Conservation (phyloP, 2,888 invertebrate genomes). For the Liodrosophila aerea region DNA sequence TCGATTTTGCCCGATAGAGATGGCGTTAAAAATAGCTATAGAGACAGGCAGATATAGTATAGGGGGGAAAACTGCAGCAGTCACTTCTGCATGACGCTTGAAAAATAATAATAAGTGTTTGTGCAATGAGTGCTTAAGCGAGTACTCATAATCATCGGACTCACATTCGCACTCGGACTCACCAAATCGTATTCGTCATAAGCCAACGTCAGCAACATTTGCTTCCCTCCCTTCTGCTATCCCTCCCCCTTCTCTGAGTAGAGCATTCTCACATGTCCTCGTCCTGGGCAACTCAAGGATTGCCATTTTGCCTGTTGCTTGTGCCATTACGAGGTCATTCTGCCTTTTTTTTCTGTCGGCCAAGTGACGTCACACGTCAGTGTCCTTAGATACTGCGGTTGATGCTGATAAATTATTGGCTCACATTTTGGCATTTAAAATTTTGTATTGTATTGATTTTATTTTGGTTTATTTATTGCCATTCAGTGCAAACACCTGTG, state of each 20-base stretch:
- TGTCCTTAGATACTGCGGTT: conserved; percentile 34
- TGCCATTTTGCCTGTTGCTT: conserved; percentile 41
- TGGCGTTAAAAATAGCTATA: no score
- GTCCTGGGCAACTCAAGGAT: conserved; percentile 40
- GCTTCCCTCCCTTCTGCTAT: not conserved
- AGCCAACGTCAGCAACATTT: no score
- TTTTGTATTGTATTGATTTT: not conserved
- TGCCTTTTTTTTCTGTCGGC: conserved; percentile 1
- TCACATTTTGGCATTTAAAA: conserved; percentile 22
- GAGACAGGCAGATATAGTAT: no score
- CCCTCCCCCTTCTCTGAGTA: not conserved
- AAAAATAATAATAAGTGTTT: no score
- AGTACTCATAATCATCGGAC: no score
- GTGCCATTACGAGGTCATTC: conserved; percentile 28
- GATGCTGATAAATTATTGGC: conserved; percentile 21
- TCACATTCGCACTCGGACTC: no score
- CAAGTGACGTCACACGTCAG: conserved; percentile 34
- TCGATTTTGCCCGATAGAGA: conserved; percentile 11
- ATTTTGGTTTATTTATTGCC: no score
- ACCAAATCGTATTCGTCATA: no score
- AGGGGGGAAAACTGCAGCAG: not conserved
- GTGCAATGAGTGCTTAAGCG: no score
- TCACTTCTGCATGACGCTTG: conserved; percentile 2
- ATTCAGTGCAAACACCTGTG: conserved; percentile 16
- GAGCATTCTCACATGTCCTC: conserved; percentile 17